Evolutionary conservation across 2,888 invertebrate species (phyloP).

Genomic region (Clepsis dumicolana): DNA sequence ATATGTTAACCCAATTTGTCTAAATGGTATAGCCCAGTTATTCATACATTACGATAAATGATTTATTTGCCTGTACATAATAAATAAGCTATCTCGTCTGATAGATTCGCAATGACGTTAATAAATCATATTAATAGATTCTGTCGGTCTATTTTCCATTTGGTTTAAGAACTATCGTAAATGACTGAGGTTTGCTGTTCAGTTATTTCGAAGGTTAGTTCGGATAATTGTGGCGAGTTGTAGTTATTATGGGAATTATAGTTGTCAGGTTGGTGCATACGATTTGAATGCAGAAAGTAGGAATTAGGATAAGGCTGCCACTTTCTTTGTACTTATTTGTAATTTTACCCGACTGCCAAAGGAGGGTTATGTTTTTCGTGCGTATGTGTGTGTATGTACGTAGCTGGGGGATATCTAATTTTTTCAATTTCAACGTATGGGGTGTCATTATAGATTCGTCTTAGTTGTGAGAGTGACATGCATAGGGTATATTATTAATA

Average conservation of each 20-base stretch:
- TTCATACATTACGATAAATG: neutral
- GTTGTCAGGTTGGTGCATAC: neutral
- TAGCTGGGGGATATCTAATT: no score
- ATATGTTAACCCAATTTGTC: neutral
- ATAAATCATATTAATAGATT: constrained; percentile 18
- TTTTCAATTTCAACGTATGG: no score
- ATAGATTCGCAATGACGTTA: neutral
- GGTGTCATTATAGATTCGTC: no score
- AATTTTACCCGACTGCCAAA: no score
- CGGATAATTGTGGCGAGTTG: no score
- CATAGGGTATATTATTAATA: no score
- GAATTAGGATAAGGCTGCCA: no score
- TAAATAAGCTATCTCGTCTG: constrained; percentile 16
- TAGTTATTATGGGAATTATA: neutral
- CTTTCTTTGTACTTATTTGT: no score
- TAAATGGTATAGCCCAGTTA: neutral
- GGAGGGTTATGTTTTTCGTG: no score
- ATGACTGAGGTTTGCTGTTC: neutral
- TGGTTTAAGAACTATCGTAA: constrained; percentile 5
- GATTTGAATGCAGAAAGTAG: no score
- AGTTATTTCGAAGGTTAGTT: neutral
- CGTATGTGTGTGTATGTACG: no score
- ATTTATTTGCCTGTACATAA: constrained; percentile 11
- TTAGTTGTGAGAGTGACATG: no score
- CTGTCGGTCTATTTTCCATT: constrained; percentile 9